Conservation (phyloP, 2,888 invertebrate species). For the Pollenia amentaria region DNA sequence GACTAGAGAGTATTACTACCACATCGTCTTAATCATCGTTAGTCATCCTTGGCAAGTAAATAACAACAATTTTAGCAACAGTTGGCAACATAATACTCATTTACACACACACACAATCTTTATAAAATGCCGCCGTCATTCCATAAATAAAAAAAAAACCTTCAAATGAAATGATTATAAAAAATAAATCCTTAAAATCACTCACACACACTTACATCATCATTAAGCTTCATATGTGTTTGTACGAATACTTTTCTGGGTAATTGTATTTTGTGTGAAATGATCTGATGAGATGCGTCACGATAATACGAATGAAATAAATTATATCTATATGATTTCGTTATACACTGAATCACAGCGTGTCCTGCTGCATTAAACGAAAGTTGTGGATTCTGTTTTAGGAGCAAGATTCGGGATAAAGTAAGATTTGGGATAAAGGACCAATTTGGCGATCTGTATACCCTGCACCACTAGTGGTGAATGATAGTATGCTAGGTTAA, state of each 20-base stretch:
- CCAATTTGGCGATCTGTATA: too few species aligned
- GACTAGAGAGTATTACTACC: background rate
- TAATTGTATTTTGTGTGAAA: background rate
- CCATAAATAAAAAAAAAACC: background rate
- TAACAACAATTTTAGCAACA: slow-evolving; percentile 35
- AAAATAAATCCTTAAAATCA: background rate
- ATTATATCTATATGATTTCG: background rate
- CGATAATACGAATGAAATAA: slow-evolving; percentile 18
- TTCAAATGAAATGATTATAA: background rate
- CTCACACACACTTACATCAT: background rate
- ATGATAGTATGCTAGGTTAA: too few species aligned
- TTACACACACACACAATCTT: slow-evolving; percentile 13
- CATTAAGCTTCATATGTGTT: background rate
- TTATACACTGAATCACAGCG: background rate
- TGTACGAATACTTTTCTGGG: background rate
- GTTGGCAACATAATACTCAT: slow-evolving; percentile 30
- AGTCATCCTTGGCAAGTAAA: background rate
- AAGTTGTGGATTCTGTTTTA: background rate
- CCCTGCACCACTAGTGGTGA: too few species aligned
- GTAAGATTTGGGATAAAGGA: too few species aligned
- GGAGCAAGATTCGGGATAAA: too few species aligned
- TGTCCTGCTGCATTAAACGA: background rate
- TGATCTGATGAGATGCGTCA: background rate
- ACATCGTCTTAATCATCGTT: slow-evolving; percentile 14
- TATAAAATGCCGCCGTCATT: slow-evolving; percentile 21